Evolutionary conservation across 2,113 vertebrate genomes (phyloP).

Genomic region (Hemichromis elongatus): DNA sequence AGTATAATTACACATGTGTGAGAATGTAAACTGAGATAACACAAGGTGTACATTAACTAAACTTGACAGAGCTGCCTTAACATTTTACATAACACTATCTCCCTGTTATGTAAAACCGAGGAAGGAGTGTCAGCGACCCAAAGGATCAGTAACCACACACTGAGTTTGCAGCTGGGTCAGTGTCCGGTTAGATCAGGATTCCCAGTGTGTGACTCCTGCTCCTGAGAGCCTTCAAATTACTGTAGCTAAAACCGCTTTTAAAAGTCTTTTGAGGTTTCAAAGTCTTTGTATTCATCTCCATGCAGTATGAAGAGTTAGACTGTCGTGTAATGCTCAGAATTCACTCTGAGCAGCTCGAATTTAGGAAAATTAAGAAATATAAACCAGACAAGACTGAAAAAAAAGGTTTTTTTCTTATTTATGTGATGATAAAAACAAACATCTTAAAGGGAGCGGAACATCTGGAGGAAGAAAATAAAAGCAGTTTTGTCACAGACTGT

Average conservation of each 20-base stretch:
- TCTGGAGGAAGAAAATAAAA: neutral
- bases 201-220: neutral
- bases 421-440: neutral
- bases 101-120: neutral
- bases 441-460: neutral
- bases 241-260: neutral
- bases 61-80: neutral
- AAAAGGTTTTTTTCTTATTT: neutral
- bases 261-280: neutral
- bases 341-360: neutral
- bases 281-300: rapidly evolving
- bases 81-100: neutral
- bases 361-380: neutral
- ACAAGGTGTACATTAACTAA: neutral
- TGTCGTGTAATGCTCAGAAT: neutral
- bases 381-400: neutral
- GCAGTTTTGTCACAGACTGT: neutral
- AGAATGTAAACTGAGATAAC: neutral
- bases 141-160: neutral
- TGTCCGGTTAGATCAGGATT: neutral
- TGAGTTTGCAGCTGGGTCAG: neutral
- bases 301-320: neutral
- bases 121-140: neutral
- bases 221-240: neutral
- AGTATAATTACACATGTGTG: neutral